phyloP scores from a whole-genome alignment of 2,888 invertebrate species.

The Dysmachus trigonus region DNA sequence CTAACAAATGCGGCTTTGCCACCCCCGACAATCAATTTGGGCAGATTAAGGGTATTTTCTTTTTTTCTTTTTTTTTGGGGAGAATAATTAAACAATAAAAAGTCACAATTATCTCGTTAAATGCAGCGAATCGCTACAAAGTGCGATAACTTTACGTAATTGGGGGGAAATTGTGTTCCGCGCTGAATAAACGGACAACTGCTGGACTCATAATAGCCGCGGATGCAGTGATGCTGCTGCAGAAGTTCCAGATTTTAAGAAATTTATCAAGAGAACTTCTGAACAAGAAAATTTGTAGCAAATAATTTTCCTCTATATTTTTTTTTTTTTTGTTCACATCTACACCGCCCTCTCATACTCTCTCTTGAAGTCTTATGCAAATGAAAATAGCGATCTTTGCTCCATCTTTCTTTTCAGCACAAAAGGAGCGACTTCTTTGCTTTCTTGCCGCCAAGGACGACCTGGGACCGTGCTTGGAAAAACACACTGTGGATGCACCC shows the following conservation, averaged over 20 bases:
- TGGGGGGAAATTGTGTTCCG: slow-evolving; percentile 9
- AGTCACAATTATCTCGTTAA: slow-evolving; percentile 45
- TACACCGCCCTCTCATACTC: neutral
- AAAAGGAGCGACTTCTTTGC: slow-evolving; percentile 8
- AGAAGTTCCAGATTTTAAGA: slow-evolving; percentile 30
- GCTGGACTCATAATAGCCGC: slow-evolving; percentile 16
- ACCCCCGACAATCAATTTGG: neutral
- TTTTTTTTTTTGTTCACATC: neutral
- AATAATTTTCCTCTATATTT: slow-evolving; percentile 22
- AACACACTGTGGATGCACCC: neutral
- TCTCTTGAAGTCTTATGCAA: neutral
- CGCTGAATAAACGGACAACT: neutral
- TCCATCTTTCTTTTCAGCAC: neutral
- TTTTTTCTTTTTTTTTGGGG: neutral
- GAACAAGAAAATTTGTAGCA: slow-evolving; percentile 18
- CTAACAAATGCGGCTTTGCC: neutral
- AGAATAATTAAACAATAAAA: slow-evolving; percentile 49
- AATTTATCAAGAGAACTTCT: slow-evolving; percentile 23
- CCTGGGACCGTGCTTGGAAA: neutral
- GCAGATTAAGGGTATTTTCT: slow-evolving; percentile 29
- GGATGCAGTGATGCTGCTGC: neutral
- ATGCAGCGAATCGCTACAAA: neutral
- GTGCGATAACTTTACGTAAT: slow-evolving; percentile 11
- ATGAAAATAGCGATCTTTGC: slow-evolving; percentile 4
- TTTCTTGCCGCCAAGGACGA: neutral